Evolutionary conservation across 1,140 invertebrate species (phyloP), one percentile per base, ranked within the genome.

Genomic region (Papilio xuthus): DNA sequence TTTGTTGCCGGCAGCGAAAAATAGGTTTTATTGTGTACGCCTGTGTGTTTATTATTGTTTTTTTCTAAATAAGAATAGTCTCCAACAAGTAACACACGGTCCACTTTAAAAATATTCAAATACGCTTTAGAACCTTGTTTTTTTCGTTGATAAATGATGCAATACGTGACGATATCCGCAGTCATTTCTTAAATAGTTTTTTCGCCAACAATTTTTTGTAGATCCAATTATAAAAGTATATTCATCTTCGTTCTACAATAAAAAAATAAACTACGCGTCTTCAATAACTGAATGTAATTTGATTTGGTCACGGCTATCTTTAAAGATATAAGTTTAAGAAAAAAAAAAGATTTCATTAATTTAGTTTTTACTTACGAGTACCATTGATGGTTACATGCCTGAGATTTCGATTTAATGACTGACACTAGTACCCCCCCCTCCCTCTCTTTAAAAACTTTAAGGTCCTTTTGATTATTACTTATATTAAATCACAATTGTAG

Each of bases 141-240:
- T 56, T 56, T 20, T 20, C 1, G 9, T 56, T 23, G 9, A 23
- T 23, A 26, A 26, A 26, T 60, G 56, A 60, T 60, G 47, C 18
- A 50, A 50, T 60, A 60, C 56, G 56, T 60, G 56, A 60, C 56
- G 56, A 26, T 60, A 23, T 60, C 23, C 53, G n/a, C 4, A 60
- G 23, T 20, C n/a, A 56, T 60, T 60, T 60, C 20, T 60, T 23
- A 60, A 23, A 60, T 2, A 56, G 56, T 60, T 23, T 20, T 23
- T 23, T 3, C 9, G 20, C 23, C 9, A 12, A 6, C 56, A 60
- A 13, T 8, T 60, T 60, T 60, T 60, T 60, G 56, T 60, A 23
- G 23, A 1, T 50, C 18, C 9, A 26, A 60, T 26, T 12, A 12
- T 26, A 60, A 60, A 60, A 26, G 18, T 18, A 8, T 47, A 47